phyloP scores from a whole-genome alignment of 2,888 invertebrate genomes.

The Epirrhoe tristata region DNA sequence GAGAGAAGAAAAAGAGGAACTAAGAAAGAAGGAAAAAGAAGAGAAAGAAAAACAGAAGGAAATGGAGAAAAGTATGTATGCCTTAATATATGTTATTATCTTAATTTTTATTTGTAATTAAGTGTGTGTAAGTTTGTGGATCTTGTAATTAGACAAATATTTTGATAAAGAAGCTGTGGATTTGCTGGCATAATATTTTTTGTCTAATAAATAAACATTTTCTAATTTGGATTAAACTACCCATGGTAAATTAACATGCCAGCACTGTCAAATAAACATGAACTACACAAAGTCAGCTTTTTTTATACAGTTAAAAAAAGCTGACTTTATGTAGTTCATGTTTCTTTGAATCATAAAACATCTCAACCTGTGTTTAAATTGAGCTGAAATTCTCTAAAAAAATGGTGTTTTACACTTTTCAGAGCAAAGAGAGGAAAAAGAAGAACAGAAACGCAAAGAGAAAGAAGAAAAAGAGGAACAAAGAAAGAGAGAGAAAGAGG shows the following conservation, averaged over 20 bases:
- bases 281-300: too few relatives aligned
- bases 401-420: constrained; percentile 44
- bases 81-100: constrained; percentile 4
- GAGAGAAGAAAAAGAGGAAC: constrained; percentile 83
- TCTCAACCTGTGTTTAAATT: too few relatives aligned
- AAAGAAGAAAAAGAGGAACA: constrained; percentile 81
- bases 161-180: too few relatives aligned
- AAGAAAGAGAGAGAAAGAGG: constrained; percentile 80
- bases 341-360: too few relatives aligned
- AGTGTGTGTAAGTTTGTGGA: too few relatives aligned
- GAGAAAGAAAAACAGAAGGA: constrained; percentile 82
- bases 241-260: too few relatives aligned
- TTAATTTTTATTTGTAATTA: not conserved
- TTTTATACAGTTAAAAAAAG: too few relatives aligned
- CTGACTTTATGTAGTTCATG: too few relatives aligned
- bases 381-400: not conserved
- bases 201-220: too few relatives aligned
- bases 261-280: too few relatives aligned
- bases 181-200: too few relatives aligned
- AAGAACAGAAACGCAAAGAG: constrained; percentile 73
- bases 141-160: too few relatives aligned
- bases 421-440: constrained; percentile 77
- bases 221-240: constrained; percentile 1
- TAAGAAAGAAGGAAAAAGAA: constrained; percentile 79
- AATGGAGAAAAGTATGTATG: constrained; percentile 81